Evolutionary conservation across 2,888 invertebrate species (phyloP), one percentile per base, ranked within the genome.

Genomic region (Drepanosiphum platanoidis): DNA sequence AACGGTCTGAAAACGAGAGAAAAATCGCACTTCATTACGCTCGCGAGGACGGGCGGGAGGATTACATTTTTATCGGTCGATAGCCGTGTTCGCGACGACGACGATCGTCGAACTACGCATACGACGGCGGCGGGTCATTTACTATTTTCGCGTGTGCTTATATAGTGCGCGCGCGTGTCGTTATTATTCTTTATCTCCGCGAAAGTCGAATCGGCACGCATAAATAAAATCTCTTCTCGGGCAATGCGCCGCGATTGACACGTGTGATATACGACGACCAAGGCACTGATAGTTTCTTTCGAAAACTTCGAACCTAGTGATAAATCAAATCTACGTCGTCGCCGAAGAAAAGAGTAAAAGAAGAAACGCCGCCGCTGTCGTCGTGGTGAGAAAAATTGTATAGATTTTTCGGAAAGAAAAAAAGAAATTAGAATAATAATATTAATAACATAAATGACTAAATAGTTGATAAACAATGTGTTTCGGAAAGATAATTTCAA

Each of bases 181-280:
- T 18, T 27, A 27, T 71, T 71, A n/a, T 27, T 15, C 7, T 27
- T 39, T 71, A 39, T 42, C 30, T 42, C 27, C 30, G 18, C 18
- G 18, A 30, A 42, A 72, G 42, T 72, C 30, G 9, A 30, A 72
- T 42, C 11, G 30, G 15, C 39, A 72, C 8, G 27, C 42, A 72
- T 72, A 42, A 30, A 72, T 72, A 72, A 42, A 72, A 72, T 72
- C 36, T 70, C n/a, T 36, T 39, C n/a, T 70, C n/a, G n/a, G n/a
- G n/a, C n/a, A n/a, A 36, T 13, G 36, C n/a, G n/a, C 13, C 27
- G 39, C 71, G 39, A 71, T 71, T 42, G 71, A 39, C 39, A 42
- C 39, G 9, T 72, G 9, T 27, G 30, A 72, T 46, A 9, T 15
- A 11, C 8, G 8, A n/a, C 27, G 18, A 42, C 15, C 13, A 39